These are phyloP conservation scores for Polydrusus tereticollis DNA, from an alignment of 2,888 invertebrate genomes.

Conservation along the genomic window DNA sequence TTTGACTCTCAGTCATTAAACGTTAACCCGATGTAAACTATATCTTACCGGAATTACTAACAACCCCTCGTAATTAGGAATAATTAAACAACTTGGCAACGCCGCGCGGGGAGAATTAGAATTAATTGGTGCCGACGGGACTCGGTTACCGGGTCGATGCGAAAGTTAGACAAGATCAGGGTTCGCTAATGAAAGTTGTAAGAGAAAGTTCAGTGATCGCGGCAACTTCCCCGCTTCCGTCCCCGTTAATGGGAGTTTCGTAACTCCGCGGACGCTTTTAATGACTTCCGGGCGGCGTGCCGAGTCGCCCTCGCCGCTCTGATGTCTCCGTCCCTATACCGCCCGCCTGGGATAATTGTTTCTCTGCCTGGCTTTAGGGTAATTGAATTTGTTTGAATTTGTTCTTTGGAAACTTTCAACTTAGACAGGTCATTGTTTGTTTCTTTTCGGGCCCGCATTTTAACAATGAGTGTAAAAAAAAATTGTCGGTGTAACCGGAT, in stretches of 20 bases:
- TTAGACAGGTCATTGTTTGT: constrained; percentile 27
- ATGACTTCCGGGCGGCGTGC: constrained; percentile 47
- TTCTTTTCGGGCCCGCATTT: background rate
- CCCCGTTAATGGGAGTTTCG: constrained; percentile 48
- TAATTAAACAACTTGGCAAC: constrained; percentile 20
- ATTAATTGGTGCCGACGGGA: constrained; percentile 63
- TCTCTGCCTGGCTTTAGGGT: constrained; percentile 21
- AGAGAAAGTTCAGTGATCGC: constrained; percentile 50
- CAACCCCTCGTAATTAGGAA: background rate
- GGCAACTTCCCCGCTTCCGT: constrained; percentile 36
- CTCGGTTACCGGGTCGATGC: constrained; percentile 66
- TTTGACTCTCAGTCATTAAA: too few relatives aligned
- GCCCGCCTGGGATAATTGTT: constrained; percentile 40
- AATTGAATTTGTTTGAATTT: constrained; percentile 45
- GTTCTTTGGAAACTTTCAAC: constrained; percentile 27
- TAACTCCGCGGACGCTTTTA: constrained; percentile 49
- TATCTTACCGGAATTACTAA: background rate
- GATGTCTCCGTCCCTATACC: constrained; percentile 23
- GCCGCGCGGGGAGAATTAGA: constrained; percentile 58
- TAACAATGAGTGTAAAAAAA: background rate
- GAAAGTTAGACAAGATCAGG: constrained; percentile 67
- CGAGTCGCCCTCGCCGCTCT: constrained; percentile 7
- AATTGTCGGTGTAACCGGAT: background rate
- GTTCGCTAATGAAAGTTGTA: constrained; percentile 54
- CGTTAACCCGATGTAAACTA: too few relatives aligned